Percentiles rank a stretch among this genome's conserved stretches.
phyloP scores from a whole-genome alignment of 2,113 vertebrate species.

The Pardalotus punctatus region DNA sequence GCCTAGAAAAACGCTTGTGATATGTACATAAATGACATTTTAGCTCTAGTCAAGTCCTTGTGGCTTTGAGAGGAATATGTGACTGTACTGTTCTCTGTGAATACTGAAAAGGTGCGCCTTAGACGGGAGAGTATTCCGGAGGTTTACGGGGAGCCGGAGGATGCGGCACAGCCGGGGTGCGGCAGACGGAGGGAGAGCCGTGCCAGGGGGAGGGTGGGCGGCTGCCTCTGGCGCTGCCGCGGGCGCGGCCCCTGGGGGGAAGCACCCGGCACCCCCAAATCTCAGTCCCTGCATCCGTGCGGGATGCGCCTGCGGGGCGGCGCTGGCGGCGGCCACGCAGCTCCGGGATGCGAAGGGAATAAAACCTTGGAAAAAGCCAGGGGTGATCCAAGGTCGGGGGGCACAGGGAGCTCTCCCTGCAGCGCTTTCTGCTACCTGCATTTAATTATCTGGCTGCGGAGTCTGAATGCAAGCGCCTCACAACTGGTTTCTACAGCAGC shows the following conservation, averaged over 20 bases:
- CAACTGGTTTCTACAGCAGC: neutral
- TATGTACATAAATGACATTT: slow-evolving; percentile 74
- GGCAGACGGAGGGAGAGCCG: neutral
- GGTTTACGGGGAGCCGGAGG: neutral
- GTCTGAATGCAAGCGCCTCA: neutral
- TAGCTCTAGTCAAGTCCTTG: slow-evolving; percentile 71
- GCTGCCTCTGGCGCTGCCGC: neutral
- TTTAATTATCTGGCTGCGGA: neutral
- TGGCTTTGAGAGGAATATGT: slow-evolving; percentile 66
- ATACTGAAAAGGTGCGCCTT: slow-evolving; percentile 59
- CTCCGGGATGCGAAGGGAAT: neutral
- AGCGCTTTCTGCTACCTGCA: neutral
- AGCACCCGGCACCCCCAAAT: neutral
- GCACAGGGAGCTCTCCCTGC: neutral
- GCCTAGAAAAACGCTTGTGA: slow-evolving; percentile 70
- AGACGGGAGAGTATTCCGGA: neutral
- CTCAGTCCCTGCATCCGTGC: fast-evolving
- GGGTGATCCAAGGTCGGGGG: neutral
- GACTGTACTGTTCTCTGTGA: slow-evolving; percentile 61
- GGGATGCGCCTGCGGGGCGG: neutral
- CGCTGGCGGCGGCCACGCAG: neutral
- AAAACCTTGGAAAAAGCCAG: neutral
- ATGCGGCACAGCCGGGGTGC: neutral
- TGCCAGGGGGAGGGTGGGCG: neutral
- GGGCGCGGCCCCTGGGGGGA: neutral